Evolutionary conservation across 2,797 vertebrate species (phyloP).

Genomic region (Lepus townsendii): DNA sequence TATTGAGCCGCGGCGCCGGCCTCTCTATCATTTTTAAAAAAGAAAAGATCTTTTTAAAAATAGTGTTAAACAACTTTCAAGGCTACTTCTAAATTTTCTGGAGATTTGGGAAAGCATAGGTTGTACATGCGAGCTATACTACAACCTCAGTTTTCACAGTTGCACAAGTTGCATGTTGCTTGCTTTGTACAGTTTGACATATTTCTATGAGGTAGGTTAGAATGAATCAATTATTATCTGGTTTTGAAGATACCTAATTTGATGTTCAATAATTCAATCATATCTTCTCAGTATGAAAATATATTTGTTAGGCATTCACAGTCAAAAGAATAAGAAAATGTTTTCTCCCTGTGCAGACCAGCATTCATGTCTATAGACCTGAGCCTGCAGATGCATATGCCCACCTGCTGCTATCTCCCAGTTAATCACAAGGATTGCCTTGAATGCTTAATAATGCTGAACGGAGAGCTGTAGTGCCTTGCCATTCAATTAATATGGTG

Average conservation of each 20-base stretch:
- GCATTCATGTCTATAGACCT: neutral
- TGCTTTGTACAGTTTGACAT: neutral
- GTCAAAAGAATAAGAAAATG: neutral
- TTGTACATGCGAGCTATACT: neutral
- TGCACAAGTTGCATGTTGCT: neutral
- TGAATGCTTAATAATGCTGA: neutral
- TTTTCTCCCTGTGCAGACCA: neutral
- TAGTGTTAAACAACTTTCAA: neutral
- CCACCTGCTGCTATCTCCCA: neutral
- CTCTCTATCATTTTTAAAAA: neutral
- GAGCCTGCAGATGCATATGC: neutral
- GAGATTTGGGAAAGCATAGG: neutral
- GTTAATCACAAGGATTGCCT: constrained; percentile 4
- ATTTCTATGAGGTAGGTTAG: neutral
- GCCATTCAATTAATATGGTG: neutral
- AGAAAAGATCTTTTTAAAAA: neutral
- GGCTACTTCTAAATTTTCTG: neutral
- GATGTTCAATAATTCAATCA: neutral
- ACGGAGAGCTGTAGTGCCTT: neutral
- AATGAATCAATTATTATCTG: neutral
- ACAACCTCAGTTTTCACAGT: neutral
- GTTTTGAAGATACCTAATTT: neutral
- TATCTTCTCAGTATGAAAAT: neutral
- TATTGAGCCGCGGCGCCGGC: too few species aligned
- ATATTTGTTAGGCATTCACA: neutral